These are phyloP conservation scores for Aegypius monachus DNA, from an alignment of 2,113 vertebrate genomes.

Conservation along the genomic window DNA sequence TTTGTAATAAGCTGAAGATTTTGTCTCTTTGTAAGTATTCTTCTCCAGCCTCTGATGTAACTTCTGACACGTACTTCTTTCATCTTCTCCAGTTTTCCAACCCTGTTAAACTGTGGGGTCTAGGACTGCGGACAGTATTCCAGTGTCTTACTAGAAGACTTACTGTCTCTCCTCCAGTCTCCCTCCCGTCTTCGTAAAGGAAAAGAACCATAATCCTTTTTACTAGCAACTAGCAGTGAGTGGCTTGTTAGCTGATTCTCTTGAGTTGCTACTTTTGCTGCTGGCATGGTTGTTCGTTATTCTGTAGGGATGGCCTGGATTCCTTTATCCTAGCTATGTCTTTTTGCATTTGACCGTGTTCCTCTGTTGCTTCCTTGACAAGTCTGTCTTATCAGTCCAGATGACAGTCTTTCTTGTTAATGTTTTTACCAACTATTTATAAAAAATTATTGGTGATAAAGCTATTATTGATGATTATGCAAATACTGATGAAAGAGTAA, in stretches of 20 bases:
- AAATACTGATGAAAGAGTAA: neutral
- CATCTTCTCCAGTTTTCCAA: neutral
- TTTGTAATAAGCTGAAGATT: neutral
- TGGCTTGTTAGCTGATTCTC: neutral
- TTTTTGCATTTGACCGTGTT: neutral
- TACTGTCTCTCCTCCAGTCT: neutral
- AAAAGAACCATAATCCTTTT: neutral
- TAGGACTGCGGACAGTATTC: neutral
- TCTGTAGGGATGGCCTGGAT: neutral
- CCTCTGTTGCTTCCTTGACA: neutral
- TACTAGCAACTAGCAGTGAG: neutral
- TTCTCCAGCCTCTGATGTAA: neutral
- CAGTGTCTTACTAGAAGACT: neutral
- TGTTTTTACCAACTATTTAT: neutral
- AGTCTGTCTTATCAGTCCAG: neutral
- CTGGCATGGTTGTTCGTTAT: neutral
- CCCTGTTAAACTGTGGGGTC: neutral
- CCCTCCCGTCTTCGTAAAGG: neutral
- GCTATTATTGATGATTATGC: neutral
- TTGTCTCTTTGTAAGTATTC: neutral
- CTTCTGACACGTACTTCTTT: neutral
- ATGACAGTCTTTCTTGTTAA: neutral
- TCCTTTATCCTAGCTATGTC: neutral
- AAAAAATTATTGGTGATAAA: neutral
- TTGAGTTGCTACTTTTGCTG: neutral